These are phyloP conservation scores for Mallateleia sp. DNA, from an alignment of 2,888 invertebrate species.

Conservation along the genomic window DNA sequence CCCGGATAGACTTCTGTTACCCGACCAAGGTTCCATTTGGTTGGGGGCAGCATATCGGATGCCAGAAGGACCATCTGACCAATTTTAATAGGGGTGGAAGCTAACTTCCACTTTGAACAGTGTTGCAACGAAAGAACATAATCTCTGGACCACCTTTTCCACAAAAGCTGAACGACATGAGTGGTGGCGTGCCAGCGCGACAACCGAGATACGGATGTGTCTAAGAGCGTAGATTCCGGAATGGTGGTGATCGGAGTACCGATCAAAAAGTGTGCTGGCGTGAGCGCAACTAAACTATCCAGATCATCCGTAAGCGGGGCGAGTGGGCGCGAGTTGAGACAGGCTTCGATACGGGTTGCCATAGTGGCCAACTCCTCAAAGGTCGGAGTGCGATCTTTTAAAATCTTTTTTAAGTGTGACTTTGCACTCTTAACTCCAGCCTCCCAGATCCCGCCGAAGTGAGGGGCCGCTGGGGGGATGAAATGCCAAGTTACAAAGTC, in stretches of 20 bases:
- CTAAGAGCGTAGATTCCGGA: neutral
- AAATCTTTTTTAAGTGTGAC: constrained; percentile 9
- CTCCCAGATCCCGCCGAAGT: constrained; percentile 16
- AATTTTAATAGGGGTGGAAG: too few relatives aligned
- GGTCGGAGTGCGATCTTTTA: neutral
- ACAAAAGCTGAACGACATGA: neutral
- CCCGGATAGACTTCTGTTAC: neutral
- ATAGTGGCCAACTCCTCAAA: neutral
- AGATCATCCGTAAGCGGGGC: neutral
- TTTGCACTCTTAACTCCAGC: constrained; percentile 15
- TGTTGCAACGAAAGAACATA: too few relatives aligned
- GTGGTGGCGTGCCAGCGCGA: neutral
- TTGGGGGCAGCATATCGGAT: neutral
- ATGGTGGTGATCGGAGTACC: neutral
- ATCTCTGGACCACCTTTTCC: too few relatives aligned
- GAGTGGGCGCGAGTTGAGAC: constrained; percentile 6
- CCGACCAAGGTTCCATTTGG: neutral
- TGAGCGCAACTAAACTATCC: neutral
- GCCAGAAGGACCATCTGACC: neutral
- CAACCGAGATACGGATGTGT: neutral
- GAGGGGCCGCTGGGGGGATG: constrained; percentile 30
- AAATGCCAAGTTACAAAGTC: neutral
- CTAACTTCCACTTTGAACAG: too few relatives aligned
- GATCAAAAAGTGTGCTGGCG: neutral
- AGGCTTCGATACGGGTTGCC: neutral